Evolutionary conservation across 2,113 vertebrate genomes (phyloP).

Genomic region (Enhydra lutris): DNA sequence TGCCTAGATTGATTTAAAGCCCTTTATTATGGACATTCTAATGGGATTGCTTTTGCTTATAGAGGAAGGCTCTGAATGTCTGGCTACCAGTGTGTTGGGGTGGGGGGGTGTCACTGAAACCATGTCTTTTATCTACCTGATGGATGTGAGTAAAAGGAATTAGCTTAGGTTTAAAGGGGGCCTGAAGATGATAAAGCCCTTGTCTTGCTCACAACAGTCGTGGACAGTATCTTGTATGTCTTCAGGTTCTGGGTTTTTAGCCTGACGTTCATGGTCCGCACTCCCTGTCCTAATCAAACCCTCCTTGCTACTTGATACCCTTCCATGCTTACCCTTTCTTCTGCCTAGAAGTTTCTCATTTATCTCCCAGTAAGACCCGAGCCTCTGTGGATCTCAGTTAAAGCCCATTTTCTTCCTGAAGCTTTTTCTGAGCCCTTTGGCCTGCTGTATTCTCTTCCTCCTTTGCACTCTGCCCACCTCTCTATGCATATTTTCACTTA

Average conservation of each 20-base stretch:
- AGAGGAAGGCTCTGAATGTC: neutral
- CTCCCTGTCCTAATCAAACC: neutral
- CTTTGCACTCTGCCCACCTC: neutral
- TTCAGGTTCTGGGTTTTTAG: neutral
- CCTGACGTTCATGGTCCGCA: fast-evolving
- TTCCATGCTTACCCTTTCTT: neutral
- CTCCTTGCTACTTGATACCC: neutral
- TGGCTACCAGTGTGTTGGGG: neutral
- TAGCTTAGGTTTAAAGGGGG: neutral
- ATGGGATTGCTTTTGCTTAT: neutral
- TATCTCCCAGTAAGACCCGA: neutral
- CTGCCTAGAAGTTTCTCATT: neutral
- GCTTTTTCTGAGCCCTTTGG: neutral
- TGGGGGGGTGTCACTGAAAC: neutral
- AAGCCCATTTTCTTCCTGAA: neutral
- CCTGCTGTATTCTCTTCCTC: neutral
- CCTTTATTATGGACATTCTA: neutral
- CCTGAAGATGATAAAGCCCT: neutral
- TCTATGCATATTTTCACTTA: neutral
- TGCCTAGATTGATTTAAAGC: constrained; percentile 30
- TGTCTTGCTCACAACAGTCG: neutral
- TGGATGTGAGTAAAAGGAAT: neutral
- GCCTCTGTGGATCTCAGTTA: neutral
- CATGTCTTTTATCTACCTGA: neutral
- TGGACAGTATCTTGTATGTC: neutral